phyloP scores from a whole-genome alignment of 2,113 vertebrate species.

The Pheucticus melanocephalus region DNA sequence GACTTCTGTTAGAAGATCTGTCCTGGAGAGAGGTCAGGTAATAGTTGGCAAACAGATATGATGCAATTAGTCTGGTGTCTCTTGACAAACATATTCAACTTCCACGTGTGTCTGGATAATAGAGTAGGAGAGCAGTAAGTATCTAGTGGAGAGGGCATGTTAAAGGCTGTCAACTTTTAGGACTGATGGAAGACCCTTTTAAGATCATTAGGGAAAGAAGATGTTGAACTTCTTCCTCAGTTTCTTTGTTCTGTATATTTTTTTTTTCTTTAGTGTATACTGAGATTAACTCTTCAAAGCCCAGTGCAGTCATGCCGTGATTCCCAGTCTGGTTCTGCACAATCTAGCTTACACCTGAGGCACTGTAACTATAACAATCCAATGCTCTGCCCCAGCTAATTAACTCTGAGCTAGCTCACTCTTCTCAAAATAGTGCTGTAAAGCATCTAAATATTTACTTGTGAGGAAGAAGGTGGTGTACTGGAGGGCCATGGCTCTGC shows the following conservation, averaged over 20 bases:
- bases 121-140: background rate
- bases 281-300: background rate
- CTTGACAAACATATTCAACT: background rate
- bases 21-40: background rate
- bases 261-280: background rate
- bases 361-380: background rate
- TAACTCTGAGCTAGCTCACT: background rate
- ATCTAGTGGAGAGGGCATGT: background rate
- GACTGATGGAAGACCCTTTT: background rate
- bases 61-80: background rate
- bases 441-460: background rate
- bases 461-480: background rate
- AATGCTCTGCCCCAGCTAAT: slow-evolving; percentile 2
- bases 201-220: background rate
- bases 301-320: background rate
- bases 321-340: background rate
- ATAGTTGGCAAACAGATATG: background rate
- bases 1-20: background rate
- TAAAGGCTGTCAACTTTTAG: background rate
- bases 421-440: background rate
- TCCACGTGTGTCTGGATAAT: background rate
- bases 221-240: background rate
- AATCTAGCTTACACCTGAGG: background rate
- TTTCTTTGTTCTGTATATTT: background rate
- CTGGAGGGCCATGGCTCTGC: background rate